These are phyloP conservation scores for Delia radicum DNA, from an alignment of 1,140 invertebrate species.

Conservation along the genomic window DNA sequence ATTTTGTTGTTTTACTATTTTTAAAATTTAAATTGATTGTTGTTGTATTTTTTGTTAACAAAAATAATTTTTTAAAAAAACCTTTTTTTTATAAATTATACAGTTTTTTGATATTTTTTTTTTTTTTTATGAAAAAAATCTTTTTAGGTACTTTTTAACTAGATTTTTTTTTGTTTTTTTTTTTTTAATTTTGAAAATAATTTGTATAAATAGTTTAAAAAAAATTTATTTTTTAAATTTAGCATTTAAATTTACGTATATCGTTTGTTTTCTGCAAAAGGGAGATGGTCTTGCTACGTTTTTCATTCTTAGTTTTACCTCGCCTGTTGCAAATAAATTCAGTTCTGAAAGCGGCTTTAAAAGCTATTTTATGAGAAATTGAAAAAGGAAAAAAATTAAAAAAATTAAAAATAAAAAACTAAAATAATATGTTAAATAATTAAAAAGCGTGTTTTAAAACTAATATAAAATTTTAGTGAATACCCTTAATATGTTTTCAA, in stretches of 20 bases:
- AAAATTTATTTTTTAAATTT: slow-evolving; percentile 12
- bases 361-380: background rate
- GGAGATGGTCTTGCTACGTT: background rate
- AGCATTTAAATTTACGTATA: slow-evolving; percentile 27
- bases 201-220: slow-evolving; percentile 3
- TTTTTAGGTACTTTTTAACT: slow-evolving; percentile 21
- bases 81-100: background rate
- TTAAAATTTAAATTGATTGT: slow-evolving; percentile 15
- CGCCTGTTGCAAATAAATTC: slow-evolving; percentile 22
- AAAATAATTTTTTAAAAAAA: slow-evolving; percentile 8
- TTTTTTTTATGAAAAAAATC: background rate
- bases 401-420: background rate
- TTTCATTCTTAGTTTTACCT: background rate
- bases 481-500: too few species aligned
- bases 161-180: background rate
- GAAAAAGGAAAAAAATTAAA: background rate
- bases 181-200: slow-evolving; percentile 1
- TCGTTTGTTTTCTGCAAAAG: slow-evolving; percentile 9
- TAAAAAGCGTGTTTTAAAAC: too few species aligned
- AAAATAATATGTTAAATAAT: background rate
- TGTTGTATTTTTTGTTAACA: background rate
- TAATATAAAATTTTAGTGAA: too few species aligned
- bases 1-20: slow-evolving; percentile 4
- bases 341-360: slow-evolving; percentile 14
- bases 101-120: too few species aligned